A percentile compares a stretch with the other conserved stretches of the same genome.
Evolutionary conservation across 2,113 vertebrate genomes (phyloP).

Genomic region (Dolichotis patagonum): DNA sequence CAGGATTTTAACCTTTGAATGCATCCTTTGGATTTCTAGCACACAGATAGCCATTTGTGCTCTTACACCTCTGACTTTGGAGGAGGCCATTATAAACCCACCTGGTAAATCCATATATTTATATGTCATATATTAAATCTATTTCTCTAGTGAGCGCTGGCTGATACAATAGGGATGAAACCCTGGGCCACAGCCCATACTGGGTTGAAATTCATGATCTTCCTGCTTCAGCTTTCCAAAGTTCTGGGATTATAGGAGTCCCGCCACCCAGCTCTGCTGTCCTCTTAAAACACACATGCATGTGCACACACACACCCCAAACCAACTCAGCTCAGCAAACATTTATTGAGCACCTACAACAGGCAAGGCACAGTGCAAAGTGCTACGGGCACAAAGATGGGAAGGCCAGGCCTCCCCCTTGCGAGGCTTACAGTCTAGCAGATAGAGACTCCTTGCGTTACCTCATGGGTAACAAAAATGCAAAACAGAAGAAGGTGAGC

Average conservation of each 20-base stretch:
- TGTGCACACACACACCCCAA: background rate
- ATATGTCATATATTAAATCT: background rate
- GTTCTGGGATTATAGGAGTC: background rate
- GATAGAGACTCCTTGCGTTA: background rate
- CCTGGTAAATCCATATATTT: background rate
- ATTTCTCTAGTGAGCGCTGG: background rate
- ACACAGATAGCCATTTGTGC: background rate
- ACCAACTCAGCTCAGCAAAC: background rate
- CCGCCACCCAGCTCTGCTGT: background rate
- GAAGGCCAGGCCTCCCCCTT: background rate
- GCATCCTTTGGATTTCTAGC: background rate
- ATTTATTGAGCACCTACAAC: conserved; percentile 67
- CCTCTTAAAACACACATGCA: background rate
- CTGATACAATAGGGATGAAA: background rate
- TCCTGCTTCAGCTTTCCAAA: background rate
- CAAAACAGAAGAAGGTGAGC: background rate
- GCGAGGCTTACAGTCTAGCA: background rate
- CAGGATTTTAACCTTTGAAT: background rate
- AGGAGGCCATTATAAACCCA: background rate
- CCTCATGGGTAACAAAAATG: background rate
- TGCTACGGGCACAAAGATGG: background rate
- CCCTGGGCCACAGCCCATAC: background rate
- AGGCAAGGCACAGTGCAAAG: conserved; percentile 13
- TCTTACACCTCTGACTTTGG: background rate
- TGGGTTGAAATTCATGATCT: background rate